Conservation (phyloP, 2,113 vertebrate genomes). For the Protomyctophum bolini region DNA sequence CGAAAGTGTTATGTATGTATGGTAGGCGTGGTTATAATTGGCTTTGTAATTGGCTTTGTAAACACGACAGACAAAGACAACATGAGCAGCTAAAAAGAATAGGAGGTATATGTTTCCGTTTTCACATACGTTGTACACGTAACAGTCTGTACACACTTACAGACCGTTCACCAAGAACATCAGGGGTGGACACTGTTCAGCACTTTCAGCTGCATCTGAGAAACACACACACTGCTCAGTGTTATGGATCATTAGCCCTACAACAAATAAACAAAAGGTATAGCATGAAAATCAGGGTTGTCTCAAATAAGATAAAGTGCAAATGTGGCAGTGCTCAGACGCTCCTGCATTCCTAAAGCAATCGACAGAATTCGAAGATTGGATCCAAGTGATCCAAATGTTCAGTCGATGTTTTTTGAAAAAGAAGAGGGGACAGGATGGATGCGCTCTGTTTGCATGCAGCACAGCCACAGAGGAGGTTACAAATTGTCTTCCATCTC, state of each 20-base stretch:
- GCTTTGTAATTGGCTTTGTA: too few species aligned
- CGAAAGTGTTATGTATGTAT: too few species aligned
- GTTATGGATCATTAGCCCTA: too few species aligned
- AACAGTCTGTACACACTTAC: too few species aligned
- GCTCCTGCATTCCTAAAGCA: conserved; percentile 30
- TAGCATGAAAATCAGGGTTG: too few species aligned
- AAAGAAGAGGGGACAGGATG: conserved; percentile 7
- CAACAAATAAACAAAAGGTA: conserved; percentile 32
- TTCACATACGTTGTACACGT: too few species aligned
- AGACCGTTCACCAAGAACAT: background rate
- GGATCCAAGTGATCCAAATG: conserved; percentile 47
- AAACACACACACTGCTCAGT: too few species aligned
- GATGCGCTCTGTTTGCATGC: conserved; percentile 46
- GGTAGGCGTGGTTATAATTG: too few species aligned
- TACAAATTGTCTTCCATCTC: conserved; percentile 44
- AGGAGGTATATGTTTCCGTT: too few species aligned
- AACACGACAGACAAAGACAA: too few species aligned
- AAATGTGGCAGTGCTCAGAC: conserved; percentile 56
- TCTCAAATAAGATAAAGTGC: conserved; percentile 48
- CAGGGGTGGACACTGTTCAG: background rate
- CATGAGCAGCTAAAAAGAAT: too few species aligned
- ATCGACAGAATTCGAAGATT: conserved; percentile 48
- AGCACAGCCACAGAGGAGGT: conserved; percentile 44
- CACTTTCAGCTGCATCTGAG: too few species aligned
- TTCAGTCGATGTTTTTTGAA: conserved; percentile 40